phyloP scores from a whole-genome alignment of 2,797 vertebrate species.

The Leptoclinus maculatus region DNA sequence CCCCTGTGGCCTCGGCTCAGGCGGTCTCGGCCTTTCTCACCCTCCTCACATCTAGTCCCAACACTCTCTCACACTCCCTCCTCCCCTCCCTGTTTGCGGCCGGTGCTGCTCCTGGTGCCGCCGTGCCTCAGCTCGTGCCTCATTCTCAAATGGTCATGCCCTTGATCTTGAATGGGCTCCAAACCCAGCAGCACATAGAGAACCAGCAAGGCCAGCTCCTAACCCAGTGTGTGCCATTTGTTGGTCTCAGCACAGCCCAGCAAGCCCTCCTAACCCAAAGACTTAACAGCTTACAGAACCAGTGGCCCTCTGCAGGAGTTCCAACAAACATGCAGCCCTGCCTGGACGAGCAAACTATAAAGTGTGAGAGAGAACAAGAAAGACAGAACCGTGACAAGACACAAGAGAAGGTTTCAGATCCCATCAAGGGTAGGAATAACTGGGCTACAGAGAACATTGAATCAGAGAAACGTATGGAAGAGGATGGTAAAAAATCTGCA shows the following conservation, averaged over 20 bases:
- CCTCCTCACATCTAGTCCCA: slow-evolving; percentile 84
- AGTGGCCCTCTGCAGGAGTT: slow-evolving; percentile 80
- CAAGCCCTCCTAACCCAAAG: slow-evolving; percentile 88
- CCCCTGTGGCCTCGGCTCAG: slow-evolving; percentile 85
- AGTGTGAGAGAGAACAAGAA: slow-evolving; percentile 59
- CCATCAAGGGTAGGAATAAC: slow-evolving; percentile 46
- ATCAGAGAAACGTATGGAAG: slow-evolving; percentile 53
- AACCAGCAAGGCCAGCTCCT: slow-evolving; percentile 83
- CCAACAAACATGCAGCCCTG: slow-evolving; percentile 59
- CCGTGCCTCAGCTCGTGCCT: slow-evolving; percentile 82
- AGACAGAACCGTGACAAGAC: slow-evolving; percentile 36
- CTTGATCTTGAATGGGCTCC: slow-evolving; percentile 85
- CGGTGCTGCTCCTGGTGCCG: slow-evolving; percentile 70
- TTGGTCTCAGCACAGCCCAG: slow-evolving; percentile 84
- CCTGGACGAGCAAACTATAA: slow-evolving; percentile 66
- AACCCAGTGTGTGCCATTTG: slow-evolving; percentile 84
- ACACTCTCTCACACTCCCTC: slow-evolving; percentile 81
- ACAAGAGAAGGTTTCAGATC: slow-evolving; percentile 44
- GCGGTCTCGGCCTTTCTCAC: slow-evolving; percentile 87
- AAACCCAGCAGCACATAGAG: slow-evolving; percentile 81
- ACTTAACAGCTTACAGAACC: slow-evolving; percentile 84
- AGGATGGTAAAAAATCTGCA: slow-evolving; percentile 49
- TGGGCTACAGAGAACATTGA: slow-evolving; percentile 32
- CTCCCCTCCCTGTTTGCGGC: slow-evolving; percentile 82
- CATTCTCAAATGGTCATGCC: slow-evolving; percentile 88